Conservation (phyloP, 2,113 vertebrate species). For the Camelus dromedarius region DNA sequence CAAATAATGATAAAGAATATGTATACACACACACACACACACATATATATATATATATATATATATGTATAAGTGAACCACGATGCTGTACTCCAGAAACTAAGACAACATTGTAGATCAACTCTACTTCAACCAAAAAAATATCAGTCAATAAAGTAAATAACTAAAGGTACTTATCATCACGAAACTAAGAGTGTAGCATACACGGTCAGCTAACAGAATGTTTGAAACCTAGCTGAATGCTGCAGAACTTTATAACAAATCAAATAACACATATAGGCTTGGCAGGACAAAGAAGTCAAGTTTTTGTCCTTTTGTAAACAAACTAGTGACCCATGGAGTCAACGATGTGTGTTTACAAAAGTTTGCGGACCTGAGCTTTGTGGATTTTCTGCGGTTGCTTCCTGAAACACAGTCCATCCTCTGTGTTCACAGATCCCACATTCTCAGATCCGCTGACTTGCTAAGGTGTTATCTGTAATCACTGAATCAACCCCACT, state of each 20-base stretch:
- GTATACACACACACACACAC: too few species aligned
- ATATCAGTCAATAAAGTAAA: too few species aligned
- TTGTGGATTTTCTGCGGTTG: background rate
- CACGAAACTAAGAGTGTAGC: too few species aligned
- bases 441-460: rapidly evolving
- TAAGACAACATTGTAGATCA: too few species aligned
- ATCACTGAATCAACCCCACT: rapidly evolving
- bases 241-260: background rate
- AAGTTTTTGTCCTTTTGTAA: background rate
- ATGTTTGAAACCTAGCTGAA: background rate
- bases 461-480: background rate
- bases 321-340: too few species aligned
- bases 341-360: background rate
- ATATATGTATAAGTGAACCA: too few species aligned
- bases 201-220: background rate
- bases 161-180: too few species aligned
- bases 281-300: background rate
- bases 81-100: too few species aligned
- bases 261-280: background rate
- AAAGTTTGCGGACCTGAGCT: background rate
- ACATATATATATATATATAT: too few species aligned
- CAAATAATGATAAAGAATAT: too few species aligned
- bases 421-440: background rate
- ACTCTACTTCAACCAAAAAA: too few species aligned
- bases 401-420: background rate